These are phyloP conservation scores for Formica exsecta DNA, from an alignment of 1,140 invertebrate species.

Conservation along the genomic window DNA sequence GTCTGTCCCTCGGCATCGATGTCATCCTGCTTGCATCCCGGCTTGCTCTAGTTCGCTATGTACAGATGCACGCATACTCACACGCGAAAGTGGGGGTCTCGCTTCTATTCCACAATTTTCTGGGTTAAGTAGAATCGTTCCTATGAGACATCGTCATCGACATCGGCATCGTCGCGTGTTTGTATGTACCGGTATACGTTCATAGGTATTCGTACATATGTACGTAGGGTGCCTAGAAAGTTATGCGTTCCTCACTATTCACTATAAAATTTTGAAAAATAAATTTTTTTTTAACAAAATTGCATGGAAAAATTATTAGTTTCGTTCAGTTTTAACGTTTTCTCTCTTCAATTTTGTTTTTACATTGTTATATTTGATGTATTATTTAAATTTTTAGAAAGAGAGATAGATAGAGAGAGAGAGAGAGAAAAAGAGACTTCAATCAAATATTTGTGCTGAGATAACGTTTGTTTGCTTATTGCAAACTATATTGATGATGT, in stretches of 20 bases:
- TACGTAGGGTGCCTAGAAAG: conserved; percentile 15
- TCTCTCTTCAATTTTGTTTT: neutral
- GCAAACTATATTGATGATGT: neutral
- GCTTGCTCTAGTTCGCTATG: conserved; percentile 57
- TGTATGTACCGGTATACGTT: conserved; percentile 20
- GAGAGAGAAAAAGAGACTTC: too few species aligned
- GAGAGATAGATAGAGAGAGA: neutral
- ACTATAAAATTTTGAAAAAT: neutral
- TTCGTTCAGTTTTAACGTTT: neutral
- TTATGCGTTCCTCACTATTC: neutral
- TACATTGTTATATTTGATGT: neutral
- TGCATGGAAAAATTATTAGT: neutral
- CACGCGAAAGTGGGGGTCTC: conserved; percentile 19
- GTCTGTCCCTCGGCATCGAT: conserved; percentile 57
- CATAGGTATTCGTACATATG: neutral
- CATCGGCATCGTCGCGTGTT: conserved; percentile 16
- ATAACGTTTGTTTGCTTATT: neutral
- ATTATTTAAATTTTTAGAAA: neutral
- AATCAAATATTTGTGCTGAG: neutral
- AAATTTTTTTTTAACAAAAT: conserved; percentile 3
- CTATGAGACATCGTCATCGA: conserved; percentile 47
- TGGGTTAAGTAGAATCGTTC: conserved; percentile 66
- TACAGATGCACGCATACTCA: neutral
- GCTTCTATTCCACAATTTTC: conserved; percentile 58
- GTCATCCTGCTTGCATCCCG: conserved; percentile 42